phyloP scores from a whole-genome alignment of 1,140 invertebrate species.

The Manduca sexta region DNA sequence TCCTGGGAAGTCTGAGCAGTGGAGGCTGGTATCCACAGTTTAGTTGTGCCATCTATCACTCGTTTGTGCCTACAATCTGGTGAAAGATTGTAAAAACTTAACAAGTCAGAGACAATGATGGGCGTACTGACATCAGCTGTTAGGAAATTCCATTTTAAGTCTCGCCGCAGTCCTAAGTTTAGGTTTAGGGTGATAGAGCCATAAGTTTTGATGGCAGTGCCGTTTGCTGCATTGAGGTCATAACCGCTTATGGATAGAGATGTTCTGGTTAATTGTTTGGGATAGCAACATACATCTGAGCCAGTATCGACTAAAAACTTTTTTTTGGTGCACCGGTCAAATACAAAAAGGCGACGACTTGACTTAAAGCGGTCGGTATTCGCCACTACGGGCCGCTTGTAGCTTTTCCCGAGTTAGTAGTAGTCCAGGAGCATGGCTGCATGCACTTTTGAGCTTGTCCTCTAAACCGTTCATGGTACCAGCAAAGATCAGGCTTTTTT shows the following conservation, averaged over 20 bases:
- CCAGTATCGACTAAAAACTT: constrained; percentile 2
- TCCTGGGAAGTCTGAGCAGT: background rate
- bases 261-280: background rate
- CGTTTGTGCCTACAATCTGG: background rate
- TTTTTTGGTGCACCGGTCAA: background rate
- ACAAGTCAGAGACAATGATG: no score
- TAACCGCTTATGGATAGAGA: background rate
- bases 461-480: background rate
- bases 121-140: no score
- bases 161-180: constrained; percentile 3
- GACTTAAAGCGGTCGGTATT: background rate
- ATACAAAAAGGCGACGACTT: background rate
- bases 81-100: constrained; percentile 1
- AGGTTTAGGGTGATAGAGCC: no score
- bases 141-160: no score
- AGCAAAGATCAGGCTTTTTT: background rate
- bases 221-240: background rate
- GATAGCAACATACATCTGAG: background rate
- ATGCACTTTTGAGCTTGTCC: background rate
- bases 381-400: background rate
- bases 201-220: background rate
- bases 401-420: background rate
- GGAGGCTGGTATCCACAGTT: background rate
- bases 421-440: background rate
- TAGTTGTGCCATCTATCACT: background rate